phyloP scores from a whole-genome alignment of 2,797 vertebrate genomes.

The Poeciliopsis paucimaculata region DNA sequence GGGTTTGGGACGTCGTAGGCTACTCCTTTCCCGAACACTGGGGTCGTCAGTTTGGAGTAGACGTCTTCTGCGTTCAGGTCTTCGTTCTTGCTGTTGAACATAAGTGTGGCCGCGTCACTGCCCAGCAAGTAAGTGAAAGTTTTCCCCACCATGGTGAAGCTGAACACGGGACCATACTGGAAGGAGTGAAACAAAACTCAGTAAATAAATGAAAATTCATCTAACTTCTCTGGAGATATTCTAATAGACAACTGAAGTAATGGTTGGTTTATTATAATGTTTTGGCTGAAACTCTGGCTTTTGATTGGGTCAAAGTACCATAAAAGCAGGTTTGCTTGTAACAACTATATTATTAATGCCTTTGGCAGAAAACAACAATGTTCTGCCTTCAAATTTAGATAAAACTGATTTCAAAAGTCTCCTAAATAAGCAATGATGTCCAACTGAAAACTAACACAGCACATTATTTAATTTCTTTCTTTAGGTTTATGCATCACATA shows the following conservation, averaged over 20 bases:
- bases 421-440: neutral
- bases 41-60: constrained; percentile 92
- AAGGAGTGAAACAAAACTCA: neutral
- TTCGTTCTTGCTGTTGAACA: constrained; percentile 98
- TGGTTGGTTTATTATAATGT: neutral
- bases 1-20: constrained; percentile 94
- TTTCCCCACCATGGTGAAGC: constrained; percentile 98
- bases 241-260: neutral
- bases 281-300: neutral
- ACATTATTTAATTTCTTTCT: neutral
- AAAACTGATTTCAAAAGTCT: neutral
- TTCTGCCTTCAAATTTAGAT: neutral
- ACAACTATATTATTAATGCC: neutral
- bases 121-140: constrained; percentile 96
- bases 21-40: constrained; percentile 96
- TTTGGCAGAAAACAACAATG: too few relatives aligned
- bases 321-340: neutral
- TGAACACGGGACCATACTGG: constrained; percentile 97
- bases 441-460: neutral
- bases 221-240: neutral
- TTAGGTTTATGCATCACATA: neutral
- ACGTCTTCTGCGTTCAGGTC: constrained; percentile 97
- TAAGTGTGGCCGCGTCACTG: constrained; percentile 90
- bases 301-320: neutral
- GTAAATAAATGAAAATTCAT: neutral